Percentiles rank a stretch among this genome's conserved stretches.
These are phyloP conservation scores for Battus philenor DNA, from an alignment of 1,140 invertebrate genomes.

Conservation along the genomic window DNA sequence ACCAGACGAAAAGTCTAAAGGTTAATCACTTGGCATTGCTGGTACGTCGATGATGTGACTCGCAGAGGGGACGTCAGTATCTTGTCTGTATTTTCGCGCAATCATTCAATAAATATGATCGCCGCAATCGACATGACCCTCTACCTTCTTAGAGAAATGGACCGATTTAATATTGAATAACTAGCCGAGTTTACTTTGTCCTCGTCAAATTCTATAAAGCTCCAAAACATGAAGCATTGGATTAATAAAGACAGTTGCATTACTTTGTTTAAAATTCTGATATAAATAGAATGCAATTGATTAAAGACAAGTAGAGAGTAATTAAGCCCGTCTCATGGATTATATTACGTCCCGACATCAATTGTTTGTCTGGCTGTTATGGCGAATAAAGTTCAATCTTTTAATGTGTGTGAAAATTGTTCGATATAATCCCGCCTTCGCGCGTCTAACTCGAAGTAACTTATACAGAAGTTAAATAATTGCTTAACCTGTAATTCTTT, in stretches of 20 bases:
- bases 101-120: conserved; percentile 74
- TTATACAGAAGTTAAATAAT: too few species aligned
- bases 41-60: conserved; percentile 39
- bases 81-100: conserved; percentile 65
- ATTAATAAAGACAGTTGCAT: conserved; percentile 19
- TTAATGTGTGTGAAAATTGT: conserved; percentile 6
- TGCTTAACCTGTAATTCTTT: too few species aligned
- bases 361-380: conserved; percentile 42
- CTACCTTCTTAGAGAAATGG: conserved; percentile 67
- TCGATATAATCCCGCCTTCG: conserved; percentile 2
- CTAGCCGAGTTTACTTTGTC: conserved; percentile 1
- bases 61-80: conserved; percentile 47
- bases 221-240: background rate
- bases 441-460: too few species aligned
- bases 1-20: conserved; percentile 39
- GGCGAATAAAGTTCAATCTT: conserved; percentile 8
- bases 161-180: conserved; percentile 34
- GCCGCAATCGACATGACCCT: conserved; percentile 69
- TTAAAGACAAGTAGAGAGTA: conserved; percentile 73
- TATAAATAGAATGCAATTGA: conserved; percentile 75
- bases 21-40: conserved; percentile 53
- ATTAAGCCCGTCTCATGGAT: conserved; percentile 64
- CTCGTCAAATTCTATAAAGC: background rate
- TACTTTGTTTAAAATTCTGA: conserved; percentile 65
- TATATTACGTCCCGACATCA: conserved; percentile 48